These are phyloP conservation scores for Lysandra bellargus DNA, from an alignment of 2,888 invertebrate genomes.

Conservation along the genomic window DNA sequence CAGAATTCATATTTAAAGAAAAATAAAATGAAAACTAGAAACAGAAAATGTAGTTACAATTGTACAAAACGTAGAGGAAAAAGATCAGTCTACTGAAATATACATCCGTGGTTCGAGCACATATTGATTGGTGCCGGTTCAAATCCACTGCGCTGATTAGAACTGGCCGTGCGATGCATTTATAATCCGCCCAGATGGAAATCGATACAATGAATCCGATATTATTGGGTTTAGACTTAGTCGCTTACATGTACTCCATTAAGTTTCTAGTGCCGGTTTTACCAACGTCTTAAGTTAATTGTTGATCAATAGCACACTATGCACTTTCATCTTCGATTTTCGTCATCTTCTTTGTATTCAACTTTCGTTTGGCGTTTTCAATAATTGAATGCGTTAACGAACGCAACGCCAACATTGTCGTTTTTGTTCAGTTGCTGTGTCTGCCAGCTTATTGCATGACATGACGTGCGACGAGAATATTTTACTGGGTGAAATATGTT, in stretches of 20 bases:
- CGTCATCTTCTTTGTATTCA: too few species aligned
- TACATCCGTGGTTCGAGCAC: constrained; percentile 1
- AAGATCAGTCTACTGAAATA: background rate
- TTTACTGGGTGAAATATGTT: too few species aligned
- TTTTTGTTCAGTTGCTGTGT: too few species aligned
- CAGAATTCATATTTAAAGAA: too few species aligned
- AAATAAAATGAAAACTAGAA: too few species aligned
- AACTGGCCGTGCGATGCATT: constrained; percentile 28
- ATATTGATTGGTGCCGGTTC: constrained; percentile 32
- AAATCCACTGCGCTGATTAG: constrained; percentile 34
- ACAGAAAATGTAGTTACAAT: background rate
- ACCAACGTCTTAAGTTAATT: background rate
- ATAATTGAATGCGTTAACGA: too few species aligned
- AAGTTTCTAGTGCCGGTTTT: background rate
- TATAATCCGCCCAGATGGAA: constrained; percentile 26
- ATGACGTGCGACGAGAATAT: too few species aligned
- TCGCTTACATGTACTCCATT: background rate
- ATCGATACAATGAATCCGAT: constrained; percentile 32
- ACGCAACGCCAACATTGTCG: too few species aligned
- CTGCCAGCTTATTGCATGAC: too few species aligned
- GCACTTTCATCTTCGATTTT: too few species aligned
- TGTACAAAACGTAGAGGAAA: background rate
- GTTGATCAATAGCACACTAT: too few species aligned
- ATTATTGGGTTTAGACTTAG: constrained; percentile 10
- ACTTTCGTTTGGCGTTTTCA: too few species aligned